phyloP scores from a whole-genome alignment of 2,797 vertebrate species.

The Aselliscus stoliczkanus region DNA sequence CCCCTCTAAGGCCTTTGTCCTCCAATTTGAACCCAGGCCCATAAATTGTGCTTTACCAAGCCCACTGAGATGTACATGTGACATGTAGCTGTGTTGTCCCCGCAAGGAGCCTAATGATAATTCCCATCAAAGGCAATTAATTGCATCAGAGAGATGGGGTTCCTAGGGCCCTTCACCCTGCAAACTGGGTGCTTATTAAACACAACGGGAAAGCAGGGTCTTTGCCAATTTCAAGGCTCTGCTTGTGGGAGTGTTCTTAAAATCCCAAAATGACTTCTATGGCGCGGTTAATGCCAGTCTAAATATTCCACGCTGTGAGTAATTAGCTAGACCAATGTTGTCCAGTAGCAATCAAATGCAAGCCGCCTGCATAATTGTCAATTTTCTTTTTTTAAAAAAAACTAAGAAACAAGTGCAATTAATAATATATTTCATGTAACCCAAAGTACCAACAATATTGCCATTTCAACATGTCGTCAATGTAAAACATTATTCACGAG shows the following conservation, averaged over 20 bases:
- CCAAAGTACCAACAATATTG: neutral
- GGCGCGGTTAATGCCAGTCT: neutral
- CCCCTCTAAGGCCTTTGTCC: neutral
- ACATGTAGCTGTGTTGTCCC: neutral
- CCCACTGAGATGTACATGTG: fast-evolving
- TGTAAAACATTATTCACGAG: neutral
- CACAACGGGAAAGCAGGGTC: neutral
- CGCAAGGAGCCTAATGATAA: neutral
- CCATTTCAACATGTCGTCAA: neutral
- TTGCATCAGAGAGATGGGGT: neutral
- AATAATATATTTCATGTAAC: neutral
- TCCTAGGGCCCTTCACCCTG: conserved; percentile 36
- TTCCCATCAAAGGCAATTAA: conserved; percentile 37
- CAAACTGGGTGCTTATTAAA: conserved; percentile 39
- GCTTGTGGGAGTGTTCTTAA: conserved; percentile 14
- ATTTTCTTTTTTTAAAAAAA: neutral
- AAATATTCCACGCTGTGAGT: neutral
- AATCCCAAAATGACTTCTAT: conserved; percentile 29
- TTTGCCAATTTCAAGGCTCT: conserved; percentile 15
- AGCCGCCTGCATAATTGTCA: neutral
- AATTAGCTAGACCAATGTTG: neutral
- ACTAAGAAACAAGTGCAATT: neutral
- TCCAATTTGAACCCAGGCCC: neutral
- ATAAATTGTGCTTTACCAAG: neutral
- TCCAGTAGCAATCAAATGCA: neutral